Evolutionary conservation across 2,797 vertebrate species (phyloP).

Genomic region (Natrix natrix): DNA sequence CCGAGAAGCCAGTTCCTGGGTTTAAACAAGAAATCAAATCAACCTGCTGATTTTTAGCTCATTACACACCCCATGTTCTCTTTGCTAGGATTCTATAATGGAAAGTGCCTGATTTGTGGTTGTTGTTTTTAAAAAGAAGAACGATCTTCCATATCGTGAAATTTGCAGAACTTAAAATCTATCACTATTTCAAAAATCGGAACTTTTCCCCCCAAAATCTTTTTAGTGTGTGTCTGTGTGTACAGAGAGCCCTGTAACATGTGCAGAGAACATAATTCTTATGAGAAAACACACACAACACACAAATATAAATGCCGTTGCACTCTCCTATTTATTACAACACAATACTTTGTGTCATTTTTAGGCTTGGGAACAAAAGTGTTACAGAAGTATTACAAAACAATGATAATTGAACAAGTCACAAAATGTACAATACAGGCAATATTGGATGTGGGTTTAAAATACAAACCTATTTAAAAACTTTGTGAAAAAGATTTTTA

Average conservation of each 20-base stretch:
- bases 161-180: background rate
- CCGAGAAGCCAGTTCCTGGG: constrained; percentile 40
- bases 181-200: constrained; percentile 9
- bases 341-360: background rate
- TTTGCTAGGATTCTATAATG: constrained; percentile 41
- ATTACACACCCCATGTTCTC: constrained; percentile 34
- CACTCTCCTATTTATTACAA: background rate
- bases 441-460: background rate
- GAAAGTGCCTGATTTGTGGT: constrained; percentile 26
- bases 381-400: background rate
- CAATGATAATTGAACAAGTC: background rate
- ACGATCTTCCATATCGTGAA: background rate
- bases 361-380: background rate
- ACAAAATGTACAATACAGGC: background rate
- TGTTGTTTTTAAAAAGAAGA: background rate
- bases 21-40: constrained; percentile 44
- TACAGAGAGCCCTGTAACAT: background rate
- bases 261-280: background rate
- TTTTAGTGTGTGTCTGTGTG: background rate
- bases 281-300: background rate
- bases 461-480: background rate
- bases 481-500: background rate
- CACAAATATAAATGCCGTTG: background rate
- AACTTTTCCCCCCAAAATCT: background rate
- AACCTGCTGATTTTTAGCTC: constrained; percentile 30